Evolutionary conservation across 2,797 vertebrate genomes (phyloP).

Genomic region (Danio choprae): DNA sequence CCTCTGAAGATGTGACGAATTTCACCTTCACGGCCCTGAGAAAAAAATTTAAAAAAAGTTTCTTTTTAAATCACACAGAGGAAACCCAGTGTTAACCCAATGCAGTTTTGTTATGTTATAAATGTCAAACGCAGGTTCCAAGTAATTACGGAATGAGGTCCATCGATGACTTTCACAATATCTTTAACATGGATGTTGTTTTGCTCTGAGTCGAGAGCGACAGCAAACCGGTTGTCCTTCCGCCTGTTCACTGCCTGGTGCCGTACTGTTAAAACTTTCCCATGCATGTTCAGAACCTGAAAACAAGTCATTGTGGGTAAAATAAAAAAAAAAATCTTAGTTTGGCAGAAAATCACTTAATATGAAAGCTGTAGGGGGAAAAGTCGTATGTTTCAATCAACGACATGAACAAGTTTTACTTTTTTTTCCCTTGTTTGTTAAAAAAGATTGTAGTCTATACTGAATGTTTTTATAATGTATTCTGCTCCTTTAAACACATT

Average conservation of each 20-base stretch:
- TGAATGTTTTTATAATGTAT: too few species aligned
- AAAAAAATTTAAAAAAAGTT: neutral
- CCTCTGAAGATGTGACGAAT: constrained; percentile 91
- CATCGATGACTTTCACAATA: constrained; percentile 96
- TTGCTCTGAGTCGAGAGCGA: constrained; percentile 94
- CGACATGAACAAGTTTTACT: too few species aligned
- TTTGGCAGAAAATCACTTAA: neutral
- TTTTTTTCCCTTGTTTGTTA: too few species aligned
- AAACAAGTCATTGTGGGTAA: neutral
- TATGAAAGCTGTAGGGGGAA: too few species aligned
- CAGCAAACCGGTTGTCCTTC: constrained; percentile 94
- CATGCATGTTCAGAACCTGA: constrained; percentile 94
- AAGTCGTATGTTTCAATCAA: too few species aligned
- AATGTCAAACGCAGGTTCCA: neutral
- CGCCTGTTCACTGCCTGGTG: constrained; percentile 93
- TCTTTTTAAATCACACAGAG: neutral
- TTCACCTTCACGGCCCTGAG: constrained; percentile 90
- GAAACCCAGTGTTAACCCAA: neutral
- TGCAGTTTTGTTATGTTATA: neutral
- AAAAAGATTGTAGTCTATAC: too few species aligned
- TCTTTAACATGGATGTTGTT: constrained; percentile 97
- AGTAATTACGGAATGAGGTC: constrained; percentile 88
- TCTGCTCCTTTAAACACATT: too few species aligned
- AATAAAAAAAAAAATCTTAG: neutral
- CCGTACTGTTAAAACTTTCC: constrained; percentile 91